Conservation (phyloP, 2,113 vertebrate species). For the Lagopus leucura region DNA sequence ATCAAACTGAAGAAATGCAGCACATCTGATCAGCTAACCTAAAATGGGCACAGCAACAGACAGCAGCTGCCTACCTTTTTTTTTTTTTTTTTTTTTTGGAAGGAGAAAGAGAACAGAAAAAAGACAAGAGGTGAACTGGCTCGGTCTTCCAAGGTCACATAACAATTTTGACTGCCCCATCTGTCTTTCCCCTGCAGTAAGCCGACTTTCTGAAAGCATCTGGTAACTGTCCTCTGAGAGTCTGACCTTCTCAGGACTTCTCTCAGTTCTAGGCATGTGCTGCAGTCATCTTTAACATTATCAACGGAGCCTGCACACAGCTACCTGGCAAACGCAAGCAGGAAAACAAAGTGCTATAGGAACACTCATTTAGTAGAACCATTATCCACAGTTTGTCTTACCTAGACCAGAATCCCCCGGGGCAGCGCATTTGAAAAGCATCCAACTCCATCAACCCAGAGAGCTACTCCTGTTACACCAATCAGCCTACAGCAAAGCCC, state of each 20-base stretch:
- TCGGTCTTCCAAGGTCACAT: not conserved
- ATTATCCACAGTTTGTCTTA: not conserved
- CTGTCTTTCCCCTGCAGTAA: not conserved
- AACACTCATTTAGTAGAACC: not conserved
- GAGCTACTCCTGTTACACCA: not conserved
- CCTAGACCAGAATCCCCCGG: not conserved
- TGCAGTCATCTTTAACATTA: not conserved
- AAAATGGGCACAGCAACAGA: rapidly evolving
- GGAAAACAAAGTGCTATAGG: not conserved
- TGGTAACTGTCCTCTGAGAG: not conserved
- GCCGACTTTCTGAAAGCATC: not conserved
- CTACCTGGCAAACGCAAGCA: not conserved
- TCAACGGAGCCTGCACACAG: not conserved
- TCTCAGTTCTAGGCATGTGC: not conserved
- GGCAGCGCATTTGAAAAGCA: not conserved
- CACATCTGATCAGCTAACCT: not conserved
- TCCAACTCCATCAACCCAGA: rapidly evolving
- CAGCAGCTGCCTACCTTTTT: not conserved
- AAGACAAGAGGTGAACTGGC: not conserved
- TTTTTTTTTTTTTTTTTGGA: too few relatives aligned
- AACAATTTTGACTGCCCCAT: not conserved
- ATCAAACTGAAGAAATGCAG: not conserved
- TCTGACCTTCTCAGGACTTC: not conserved
- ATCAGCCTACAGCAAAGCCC: not conserved
- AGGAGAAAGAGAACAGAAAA: not conserved